Evolutionary conservation across 53 echinoderm and acorn worm genomes (phyloP).

Genomic region (Glandiceps talaboti): DNA sequence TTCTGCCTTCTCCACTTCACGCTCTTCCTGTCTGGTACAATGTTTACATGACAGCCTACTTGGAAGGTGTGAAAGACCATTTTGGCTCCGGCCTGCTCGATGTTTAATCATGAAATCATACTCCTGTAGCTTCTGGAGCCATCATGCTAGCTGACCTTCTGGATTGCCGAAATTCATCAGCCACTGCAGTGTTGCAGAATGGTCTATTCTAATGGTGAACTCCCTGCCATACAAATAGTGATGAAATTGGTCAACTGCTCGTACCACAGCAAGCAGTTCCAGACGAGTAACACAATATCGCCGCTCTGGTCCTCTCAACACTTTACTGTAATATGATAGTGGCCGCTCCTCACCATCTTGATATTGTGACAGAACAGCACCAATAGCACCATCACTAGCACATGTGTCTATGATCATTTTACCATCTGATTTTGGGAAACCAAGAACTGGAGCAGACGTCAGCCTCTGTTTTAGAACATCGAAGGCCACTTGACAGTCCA

Average conservation of each 20-base stretch:
- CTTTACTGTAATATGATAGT: constrained; percentile 39
- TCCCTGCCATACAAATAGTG: constrained; percentile 32
- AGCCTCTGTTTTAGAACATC: constrained; percentile 16
- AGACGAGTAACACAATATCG: constrained; percentile 28
- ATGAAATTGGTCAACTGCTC: constrained; percentile 24
- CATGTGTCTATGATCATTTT: constrained; percentile 35
- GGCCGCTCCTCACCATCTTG: constrained; percentile 33
- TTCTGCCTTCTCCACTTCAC: too few species aligned
- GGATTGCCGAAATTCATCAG: constrained; percentile 28
- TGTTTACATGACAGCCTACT: background rate
- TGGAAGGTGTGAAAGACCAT: constrained; percentile 15
- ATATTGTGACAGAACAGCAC: constrained; percentile 26
- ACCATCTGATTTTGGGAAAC: constrained; percentile 13
- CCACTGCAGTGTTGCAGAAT: constrained; percentile 29
- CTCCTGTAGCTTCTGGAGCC: constrained; percentile 15
- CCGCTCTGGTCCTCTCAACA: constrained; percentile 25
- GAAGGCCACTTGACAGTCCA: constrained; percentile 14
- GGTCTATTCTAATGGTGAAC: constrained; percentile 29
- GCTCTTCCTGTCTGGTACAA: background rate
- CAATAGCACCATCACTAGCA: constrained; percentile 41
- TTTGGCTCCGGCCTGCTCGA: constrained; percentile 13
- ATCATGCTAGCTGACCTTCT: constrained; percentile 19
- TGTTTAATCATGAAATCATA: constrained; percentile 17
- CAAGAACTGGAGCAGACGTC: constrained; percentile 25
- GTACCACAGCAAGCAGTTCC: constrained; percentile 31